Percentiles rank a stretch among this genome's conserved stretches.
phyloP scores from a whole-genome alignment of 2,113 vertebrate genomes.

The Clarias batrachus region DNA sequence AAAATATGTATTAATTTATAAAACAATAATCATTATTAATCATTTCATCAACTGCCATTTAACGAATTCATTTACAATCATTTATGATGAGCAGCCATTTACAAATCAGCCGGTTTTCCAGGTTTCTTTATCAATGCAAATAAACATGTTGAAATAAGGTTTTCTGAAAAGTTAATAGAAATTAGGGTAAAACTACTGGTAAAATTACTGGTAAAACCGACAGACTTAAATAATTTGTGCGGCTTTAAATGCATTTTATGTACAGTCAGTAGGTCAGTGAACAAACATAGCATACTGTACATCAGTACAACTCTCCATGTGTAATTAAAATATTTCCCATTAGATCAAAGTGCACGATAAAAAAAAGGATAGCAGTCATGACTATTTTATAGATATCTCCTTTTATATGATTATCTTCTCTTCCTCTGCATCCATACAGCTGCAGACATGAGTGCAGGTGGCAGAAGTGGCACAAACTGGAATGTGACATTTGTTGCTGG shows the following conservation, averaged over 20 bases:
- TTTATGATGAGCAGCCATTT: no score
- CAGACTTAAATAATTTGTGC: background rate
- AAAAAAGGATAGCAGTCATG: background rate
- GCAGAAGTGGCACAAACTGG: background rate
- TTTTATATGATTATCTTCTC: conserved; percentile 13
- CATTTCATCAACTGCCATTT: background rate
- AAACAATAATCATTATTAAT: background rate
- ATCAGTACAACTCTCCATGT: background rate
- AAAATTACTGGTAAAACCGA: background rate
- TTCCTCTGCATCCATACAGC: background rate
- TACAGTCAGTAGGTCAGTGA: background rate
- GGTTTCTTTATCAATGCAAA: background rate
- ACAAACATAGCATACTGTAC: background rate
- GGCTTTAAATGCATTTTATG: background rate
- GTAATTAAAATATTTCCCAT: background rate
- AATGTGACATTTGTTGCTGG: conserved; percentile 48
- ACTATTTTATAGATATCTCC: background rate
- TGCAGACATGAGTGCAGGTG: background rate
- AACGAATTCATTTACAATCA: no score
- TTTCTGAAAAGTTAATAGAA: background rate
- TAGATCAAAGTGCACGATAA: background rate
- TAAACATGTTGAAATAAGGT: background rate
- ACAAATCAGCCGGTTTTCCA: background rate
- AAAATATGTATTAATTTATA: background rate
- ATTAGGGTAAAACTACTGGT: background rate